Evolutionary conservation across 1,140 invertebrate genomes (phyloP), one percentile per base, ranked within the genome.

Genomic region (Mya arenaria): DNA sequence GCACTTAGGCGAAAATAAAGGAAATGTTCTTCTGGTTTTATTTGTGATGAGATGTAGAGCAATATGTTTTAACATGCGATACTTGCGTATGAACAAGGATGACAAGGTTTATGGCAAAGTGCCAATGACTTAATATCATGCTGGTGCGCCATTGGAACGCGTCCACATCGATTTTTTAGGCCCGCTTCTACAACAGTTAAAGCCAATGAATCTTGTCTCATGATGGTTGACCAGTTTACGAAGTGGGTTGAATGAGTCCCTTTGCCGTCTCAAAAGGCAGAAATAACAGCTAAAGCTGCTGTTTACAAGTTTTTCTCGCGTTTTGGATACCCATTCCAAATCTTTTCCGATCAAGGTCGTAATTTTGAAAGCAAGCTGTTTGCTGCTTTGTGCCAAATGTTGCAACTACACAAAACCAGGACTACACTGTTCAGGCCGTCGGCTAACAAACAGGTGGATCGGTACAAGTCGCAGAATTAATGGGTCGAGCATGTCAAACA

Each of bases 261-360:
- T 48, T 48, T 48, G 41, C 41, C 41, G 19, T 48, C 41, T 19
- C 41, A 48, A 19, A 48, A 48, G 19, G 41, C 41, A 48, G 19
- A 48, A 19, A 8, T 19, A 28, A 25, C 25, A 37, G 62, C 75
- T 6, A 30, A 30, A 17, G 30, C 39, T 2, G n/a, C 56, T 13
- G 17, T 78, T 4, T 23, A 69, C 58, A 17, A 69, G 6, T 71
- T 71, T 32, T 15, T 80, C 34, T 34, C 30, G 23, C 23, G 41
- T 10, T 48, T 48, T 19, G 41, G 41, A 13, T 48, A 48, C 41
- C 41, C 41, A 48, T 48, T 13, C 10, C 41, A 48, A 19, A 10
- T 48, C 10, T 48, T 48, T 19, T 48, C 41, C 41, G 41, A 48
- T 19, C 41, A 48, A 48, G 41, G 41, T 13, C 41, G 41, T 19